Conservation (phyloP, 2,888 invertebrate genomes). For the Dasysyrphus albostriatus region DNA sequence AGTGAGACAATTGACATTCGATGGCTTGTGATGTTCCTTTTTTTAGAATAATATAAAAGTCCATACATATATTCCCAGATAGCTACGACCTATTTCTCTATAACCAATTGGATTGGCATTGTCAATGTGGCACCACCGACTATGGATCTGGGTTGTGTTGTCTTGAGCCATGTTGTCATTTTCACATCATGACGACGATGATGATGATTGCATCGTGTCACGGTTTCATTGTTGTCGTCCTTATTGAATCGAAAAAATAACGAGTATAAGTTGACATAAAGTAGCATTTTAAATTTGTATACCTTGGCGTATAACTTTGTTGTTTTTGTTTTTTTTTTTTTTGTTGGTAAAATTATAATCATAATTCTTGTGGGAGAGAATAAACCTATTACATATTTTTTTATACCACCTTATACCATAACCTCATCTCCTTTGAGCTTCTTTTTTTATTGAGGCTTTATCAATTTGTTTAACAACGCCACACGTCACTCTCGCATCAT, state of each 20-base stretch:
- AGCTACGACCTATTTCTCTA: neutral
- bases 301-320: no score
- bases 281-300: neutral
- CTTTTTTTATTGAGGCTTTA: neutral
- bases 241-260: constrained; percentile 16
- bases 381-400: neutral
- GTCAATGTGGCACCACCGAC: constrained; percentile 18
- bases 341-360: no score
- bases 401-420: neutral
- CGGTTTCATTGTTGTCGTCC: constrained; percentile 26
- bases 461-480: neutral
- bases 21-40: constrained; percentile 45
- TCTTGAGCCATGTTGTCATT: constrained; percentile 44
- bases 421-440: neutral
- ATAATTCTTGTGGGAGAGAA: no score
- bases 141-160: neutral
- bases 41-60: constrained; percentile 17
- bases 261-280: neutral
- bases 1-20: constrained; percentile 57
- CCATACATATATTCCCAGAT: neutral
- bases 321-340: no score
- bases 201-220: constrained; percentile 61
- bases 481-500: neutral
- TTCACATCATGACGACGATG: constrained; percentile 32
- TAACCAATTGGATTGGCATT: constrained; percentile 3